These are phyloP conservation scores for Drosophila nannoptera DNA, from an alignment of 1,140 invertebrate genomes.

Conservation along the genomic window DNA sequence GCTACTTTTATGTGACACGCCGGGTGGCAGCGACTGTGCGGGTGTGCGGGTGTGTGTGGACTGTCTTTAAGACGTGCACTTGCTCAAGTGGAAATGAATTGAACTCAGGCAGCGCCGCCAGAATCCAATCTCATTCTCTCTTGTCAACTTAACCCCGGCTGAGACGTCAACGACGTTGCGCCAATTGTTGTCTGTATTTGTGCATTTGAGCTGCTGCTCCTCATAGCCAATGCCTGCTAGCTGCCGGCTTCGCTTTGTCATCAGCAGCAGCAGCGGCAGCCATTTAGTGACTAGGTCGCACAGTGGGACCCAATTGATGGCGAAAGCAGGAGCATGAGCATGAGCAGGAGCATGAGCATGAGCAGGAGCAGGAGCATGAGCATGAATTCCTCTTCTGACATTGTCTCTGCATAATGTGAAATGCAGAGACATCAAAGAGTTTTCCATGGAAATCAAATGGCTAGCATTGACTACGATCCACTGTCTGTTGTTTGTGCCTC, in stretches of 20 bases:
- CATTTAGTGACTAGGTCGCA: slow-evolving; percentile 30
- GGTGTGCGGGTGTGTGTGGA: neutral
- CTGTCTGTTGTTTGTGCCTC: slow-evolving; percentile 54
- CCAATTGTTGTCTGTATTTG: slow-evolving; percentile 56
- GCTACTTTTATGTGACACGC: slow-evolving; percentile 59
- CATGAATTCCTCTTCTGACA: neutral
- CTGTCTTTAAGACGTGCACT: slow-evolving; percentile 70
- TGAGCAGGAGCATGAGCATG: too few relatives aligned
- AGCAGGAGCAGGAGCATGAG: too few relatives aligned
- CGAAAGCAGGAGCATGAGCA: neutral
- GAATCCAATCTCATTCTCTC: slow-evolving; percentile 76
- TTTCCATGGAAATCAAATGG: neutral
- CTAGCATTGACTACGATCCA: slow-evolving; percentile 4
- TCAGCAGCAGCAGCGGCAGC: slow-evolving; percentile 23
- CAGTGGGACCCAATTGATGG: slow-evolving; percentile 22
- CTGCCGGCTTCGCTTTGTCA: slow-evolving; percentile 37
- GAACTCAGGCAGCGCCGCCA: slow-evolving; percentile 58
- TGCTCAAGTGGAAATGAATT: slow-evolving; percentile 78
- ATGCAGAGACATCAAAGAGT: neutral
- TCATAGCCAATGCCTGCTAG: slow-evolving; percentile 10
- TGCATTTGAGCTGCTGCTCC: slow-evolving; percentile 31
- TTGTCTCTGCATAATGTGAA: too few relatives aligned
- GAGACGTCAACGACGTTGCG: slow-evolving; percentile 41
- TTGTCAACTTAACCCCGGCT: slow-evolving; percentile 76
- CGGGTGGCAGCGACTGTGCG: neutral